Base-by-base conservation (phyloP, 2,888 invertebrate species). In the Drosophila birchii region DNA sequence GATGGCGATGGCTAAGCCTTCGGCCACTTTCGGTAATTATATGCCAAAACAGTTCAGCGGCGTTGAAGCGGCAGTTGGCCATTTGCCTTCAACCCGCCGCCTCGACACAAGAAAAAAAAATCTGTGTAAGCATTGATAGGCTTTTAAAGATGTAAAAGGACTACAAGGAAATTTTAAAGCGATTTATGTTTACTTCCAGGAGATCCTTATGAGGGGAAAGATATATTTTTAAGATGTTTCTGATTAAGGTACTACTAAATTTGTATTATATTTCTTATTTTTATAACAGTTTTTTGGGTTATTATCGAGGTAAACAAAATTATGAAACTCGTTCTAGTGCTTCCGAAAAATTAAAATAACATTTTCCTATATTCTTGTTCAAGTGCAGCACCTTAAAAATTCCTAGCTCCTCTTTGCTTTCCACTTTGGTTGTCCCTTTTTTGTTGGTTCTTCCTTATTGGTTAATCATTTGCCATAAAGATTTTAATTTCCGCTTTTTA, bases 381-480 rank as follows among this genome's bases (percentile, higher is more conserved):
- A 11, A 49, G 64, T 64, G 64, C 26, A 23, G 3, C 11, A n/a
- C 18, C 34, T 23, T 58, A n/a, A 38, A 29, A 23, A 16, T 32
- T 23, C 14, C 41, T n/a, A 53, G 16, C 54, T 54, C 45, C 57
- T 63, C 55, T 67, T 45, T 59, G 32, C 60, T 67, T 75, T 64
- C 20, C 66, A 23, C 18, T 49, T 54, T 49, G 44, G 43, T 54
- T 54, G 54, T 45, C 49, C 49, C 67, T 38, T 58, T 75, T 56
- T 44, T 77, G 54, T 73, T 75, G 45, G 68, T 69, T 74, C 43
- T 59, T 75, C 54, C 76, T 82, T 82, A 91, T 91, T 88, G 89
- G 84, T 84, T 91, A 87, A 91, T 87, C 90, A 90, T 90, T 86
- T 77, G 85, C 86, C 77, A 76, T 85, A 86, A 89, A 89, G 78